Conservation (phyloP, 2,113 vertebrate species). For the Scomber japonicus region DNA sequence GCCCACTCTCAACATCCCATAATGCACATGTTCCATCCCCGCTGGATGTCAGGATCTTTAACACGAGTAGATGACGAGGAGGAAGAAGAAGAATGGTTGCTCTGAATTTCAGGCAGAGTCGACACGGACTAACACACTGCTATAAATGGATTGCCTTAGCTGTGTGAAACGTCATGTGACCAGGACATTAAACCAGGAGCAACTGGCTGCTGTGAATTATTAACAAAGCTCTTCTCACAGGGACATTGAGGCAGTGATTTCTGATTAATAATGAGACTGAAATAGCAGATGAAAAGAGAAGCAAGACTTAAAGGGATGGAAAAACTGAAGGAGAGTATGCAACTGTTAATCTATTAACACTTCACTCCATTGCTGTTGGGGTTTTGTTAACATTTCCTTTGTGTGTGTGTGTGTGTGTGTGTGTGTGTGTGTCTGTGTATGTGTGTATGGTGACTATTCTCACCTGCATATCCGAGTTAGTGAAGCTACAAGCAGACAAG, state of each 20-base stretch:
- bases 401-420: no score
- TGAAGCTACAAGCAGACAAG: constrained; percentile 98
- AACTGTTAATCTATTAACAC: no score
- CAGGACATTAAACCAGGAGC: constrained; percentile 34
- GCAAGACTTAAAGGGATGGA: no score
- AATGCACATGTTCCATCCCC: constrained; percentile 97
- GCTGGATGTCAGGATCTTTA: constrained; percentile 95
- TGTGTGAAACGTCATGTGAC: constrained; percentile 61
- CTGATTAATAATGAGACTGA: constrained; percentile 32
- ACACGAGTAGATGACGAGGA: constrained; percentile 30
- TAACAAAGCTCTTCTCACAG: constrained; percentile 30
- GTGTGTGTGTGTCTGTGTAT: no score
- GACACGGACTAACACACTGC: neutral
- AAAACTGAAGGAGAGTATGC: no score
- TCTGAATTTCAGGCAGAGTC: constrained; percentile 14
- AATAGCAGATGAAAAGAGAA: neutral
- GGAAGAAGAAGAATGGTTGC: neutral
- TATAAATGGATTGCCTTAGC: constrained; percentile 59
- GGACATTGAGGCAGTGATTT: constrained; percentile 51
- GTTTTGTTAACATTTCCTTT: no score
- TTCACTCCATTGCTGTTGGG: no score
- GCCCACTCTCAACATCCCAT: constrained; percentile 99
- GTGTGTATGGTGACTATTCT: neutral
- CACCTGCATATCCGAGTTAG: constrained; percentile 99
- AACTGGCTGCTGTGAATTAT: constrained; percentile 62